Evolutionary conservation across 2,888 invertebrate species (phyloP).

Genomic region (Synanthedon tipuliformis): DNA sequence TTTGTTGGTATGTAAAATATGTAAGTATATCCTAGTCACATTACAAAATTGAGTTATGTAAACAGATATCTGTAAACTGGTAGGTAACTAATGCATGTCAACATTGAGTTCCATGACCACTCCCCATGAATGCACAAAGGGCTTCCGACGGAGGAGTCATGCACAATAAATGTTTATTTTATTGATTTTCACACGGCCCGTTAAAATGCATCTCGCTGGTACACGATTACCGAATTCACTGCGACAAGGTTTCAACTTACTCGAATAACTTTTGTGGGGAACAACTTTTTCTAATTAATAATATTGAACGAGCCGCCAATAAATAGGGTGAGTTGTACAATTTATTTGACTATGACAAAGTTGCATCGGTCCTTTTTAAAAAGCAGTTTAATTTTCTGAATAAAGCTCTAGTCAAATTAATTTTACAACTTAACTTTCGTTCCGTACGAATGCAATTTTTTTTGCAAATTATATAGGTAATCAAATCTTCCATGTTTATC

Average conservation of each 20-base stretch:
- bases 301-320: constrained; percentile 43
- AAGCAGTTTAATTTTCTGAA: too few species aligned
- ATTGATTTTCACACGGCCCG: constrained; percentile 64
- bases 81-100: constrained; percentile 1
- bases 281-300: constrained; percentile 59
- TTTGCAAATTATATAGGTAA: too few species aligned
- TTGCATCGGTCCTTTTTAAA: constrained; percentile 36
- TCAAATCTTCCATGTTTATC: too few species aligned
- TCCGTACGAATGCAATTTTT: too few species aligned
- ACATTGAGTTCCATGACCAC: constrained; percentile 9
- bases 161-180: constrained; percentile 59
- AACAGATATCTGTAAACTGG: background rate
- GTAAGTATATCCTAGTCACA: too few species aligned
- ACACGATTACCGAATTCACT: constrained; percentile 23
- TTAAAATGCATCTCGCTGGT: constrained; percentile 43
- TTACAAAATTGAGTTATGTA: background rate
- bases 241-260: constrained; percentile 43
- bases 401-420: too few species aligned
- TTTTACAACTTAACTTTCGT: too few species aligned
- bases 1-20: too few species aligned
- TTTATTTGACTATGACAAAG: constrained; percentile 50
- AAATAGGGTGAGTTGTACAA: constrained; percentile 38
- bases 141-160: constrained; percentile 16
- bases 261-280: constrained; percentile 44
- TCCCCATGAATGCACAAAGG: constrained; percentile 4